phyloP scores from a whole-genome alignment of 2,888 invertebrate genomes.

The Drosophila barbarae region DNA sequence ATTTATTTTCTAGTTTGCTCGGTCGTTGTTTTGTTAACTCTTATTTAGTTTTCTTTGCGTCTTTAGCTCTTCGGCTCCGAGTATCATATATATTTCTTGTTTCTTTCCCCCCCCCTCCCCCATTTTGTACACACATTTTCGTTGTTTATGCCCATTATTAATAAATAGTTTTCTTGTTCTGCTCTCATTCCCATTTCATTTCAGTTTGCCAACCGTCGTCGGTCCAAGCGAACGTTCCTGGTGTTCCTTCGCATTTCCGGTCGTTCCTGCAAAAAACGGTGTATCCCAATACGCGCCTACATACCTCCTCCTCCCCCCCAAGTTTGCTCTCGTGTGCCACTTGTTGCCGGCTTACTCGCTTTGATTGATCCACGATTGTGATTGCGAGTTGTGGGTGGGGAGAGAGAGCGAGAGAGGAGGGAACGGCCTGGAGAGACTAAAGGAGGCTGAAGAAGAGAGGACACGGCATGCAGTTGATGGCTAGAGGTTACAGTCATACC shows the following conservation, averaged over 20 bases:
- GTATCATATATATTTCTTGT: conserved; percentile 29
- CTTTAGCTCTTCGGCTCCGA: conserved; percentile 39
- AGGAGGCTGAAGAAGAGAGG: conserved; percentile 27
- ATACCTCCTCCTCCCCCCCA: neutral
- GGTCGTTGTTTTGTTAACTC: conserved; percentile 49
- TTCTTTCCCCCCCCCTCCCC: conserved; percentile 4
- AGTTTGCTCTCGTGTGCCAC: conserved; percentile 45
- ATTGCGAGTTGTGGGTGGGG: neutral
- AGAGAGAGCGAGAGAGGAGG: no score
- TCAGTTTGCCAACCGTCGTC: conserved; percentile 67
- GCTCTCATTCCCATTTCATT: conserved; percentile 68
- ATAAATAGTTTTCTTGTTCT: conserved; percentile 72
- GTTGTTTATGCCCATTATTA: conserved; percentile 63
- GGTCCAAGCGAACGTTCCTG: conserved; percentile 54
- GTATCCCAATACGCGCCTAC: neutral
- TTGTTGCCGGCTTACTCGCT: conserved; percentile 50
- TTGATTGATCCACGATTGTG: conserved; percentile 24
- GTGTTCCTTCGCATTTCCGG: conserved; percentile 15
- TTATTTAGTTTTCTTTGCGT: conserved; percentile 70
- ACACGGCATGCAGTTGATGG: conserved; percentile 62
- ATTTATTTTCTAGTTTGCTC: conserved; percentile 39
- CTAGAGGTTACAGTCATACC: conserved; percentile 61
- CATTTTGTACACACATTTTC: conserved; percentile 35
- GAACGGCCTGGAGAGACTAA: neutral
- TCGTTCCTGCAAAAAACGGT: conserved; percentile 6